phyloP scores from a whole-genome alignment of 1,140 invertebrate genomes.

The Leptinotarsa defecta region DNA sequence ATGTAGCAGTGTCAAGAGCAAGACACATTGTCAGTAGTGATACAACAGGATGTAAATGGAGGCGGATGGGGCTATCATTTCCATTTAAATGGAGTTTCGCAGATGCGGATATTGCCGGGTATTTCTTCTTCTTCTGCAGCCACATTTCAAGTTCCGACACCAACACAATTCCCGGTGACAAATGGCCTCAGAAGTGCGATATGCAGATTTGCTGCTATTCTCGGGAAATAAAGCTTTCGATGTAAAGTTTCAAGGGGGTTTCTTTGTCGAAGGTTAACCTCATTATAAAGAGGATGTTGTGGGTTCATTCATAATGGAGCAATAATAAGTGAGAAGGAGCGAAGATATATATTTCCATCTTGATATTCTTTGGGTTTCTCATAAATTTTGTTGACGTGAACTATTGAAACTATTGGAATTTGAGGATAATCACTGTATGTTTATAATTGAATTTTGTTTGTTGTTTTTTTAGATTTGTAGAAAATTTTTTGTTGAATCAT shows the following conservation, averaged over 20 bases:
- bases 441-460: no score
- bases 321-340: no score
- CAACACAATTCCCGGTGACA: constrained; percentile 43
- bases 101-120: constrained; percentile 41
- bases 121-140: constrained; percentile 42
- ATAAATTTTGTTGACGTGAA: no score
- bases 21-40: constrained; percentile 34
- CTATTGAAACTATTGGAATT: no score
- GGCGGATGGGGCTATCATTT: constrained; percentile 46
- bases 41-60: constrained; percentile 46
- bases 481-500: no score
- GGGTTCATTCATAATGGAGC: no score
- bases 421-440: no score
- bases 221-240: constrained; percentile 36
- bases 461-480: no score
- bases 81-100: constrained; percentile 48
- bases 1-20: neutral
- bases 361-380: no score
- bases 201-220: constrained; percentile 41
- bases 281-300: neutral
- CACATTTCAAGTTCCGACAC: constrained; percentile 45
- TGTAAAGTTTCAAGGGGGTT: constrained; percentile 25
- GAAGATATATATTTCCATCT: no score
- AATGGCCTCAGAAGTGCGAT: constrained; percentile 41
- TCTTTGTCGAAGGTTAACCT: neutral